These are phyloP conservation scores for Drosophila tripunctata DNA, from an alignment of 2,888 invertebrate genomes.

Conservation along the genomic window DNA sequence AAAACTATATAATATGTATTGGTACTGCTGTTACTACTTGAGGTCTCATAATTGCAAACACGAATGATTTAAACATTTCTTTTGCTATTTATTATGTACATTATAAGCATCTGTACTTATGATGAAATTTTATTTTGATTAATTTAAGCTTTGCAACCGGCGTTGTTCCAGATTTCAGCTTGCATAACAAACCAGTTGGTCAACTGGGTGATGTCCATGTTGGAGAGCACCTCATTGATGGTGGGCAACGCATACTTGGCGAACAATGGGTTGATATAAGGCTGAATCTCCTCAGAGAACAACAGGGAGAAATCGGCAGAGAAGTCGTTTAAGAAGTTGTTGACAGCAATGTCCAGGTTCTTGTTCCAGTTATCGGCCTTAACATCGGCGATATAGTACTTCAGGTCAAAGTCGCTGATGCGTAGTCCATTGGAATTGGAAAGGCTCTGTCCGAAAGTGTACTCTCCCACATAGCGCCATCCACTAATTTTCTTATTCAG, in stretches of 20 bases:
- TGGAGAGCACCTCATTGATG: slow-evolving; percentile 49
- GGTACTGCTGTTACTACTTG: too few species aligned
- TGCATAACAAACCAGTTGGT: slow-evolving; percentile 9
- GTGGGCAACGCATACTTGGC: slow-evolving; percentile 23
- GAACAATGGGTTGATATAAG: slow-evolving; percentile 17
- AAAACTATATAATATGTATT: too few species aligned
- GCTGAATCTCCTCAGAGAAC: slow-evolving; percentile 56
- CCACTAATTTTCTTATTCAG: slow-evolving; percentile 58
- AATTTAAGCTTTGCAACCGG: too few species aligned
- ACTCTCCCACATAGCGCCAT: slow-evolving; percentile 56
- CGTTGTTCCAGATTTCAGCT: slow-evolving; percentile 36
- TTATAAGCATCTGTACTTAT: too few species aligned
- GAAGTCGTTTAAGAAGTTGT: slow-evolving; percentile 64
- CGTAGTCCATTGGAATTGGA: slow-evolving; percentile 50
- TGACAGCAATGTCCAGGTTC: slow-evolving; percentile 63
- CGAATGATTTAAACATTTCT: too few species aligned
- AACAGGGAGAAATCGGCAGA: slow-evolving; percentile 41
- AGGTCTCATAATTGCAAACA: too few species aligned
- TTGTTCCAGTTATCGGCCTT: slow-evolving; percentile 57
- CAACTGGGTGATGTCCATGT: slow-evolving; percentile 27
- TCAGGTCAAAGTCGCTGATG: slow-evolving; percentile 54
- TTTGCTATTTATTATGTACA: too few species aligned
- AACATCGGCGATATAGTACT: slow-evolving; percentile 56
- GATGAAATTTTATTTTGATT: too few species aligned
- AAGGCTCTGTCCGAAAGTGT: slow-evolving; percentile 41